Conservation (phyloP, 2,797 vertebrate species). For the Hylomyscus alleni region DNA sequence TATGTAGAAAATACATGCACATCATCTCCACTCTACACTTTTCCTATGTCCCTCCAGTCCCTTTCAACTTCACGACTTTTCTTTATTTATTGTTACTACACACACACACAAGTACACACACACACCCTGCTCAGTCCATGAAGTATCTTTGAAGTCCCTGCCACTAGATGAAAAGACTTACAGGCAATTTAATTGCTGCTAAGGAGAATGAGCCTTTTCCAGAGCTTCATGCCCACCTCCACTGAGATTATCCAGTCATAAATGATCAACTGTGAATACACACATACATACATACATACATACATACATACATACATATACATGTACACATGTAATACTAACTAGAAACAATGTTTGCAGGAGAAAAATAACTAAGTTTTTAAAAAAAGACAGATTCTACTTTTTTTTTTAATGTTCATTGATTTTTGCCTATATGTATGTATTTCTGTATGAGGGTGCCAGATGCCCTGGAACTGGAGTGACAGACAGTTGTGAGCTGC, state of each 20-base stretch:
- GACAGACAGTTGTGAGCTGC: not conserved
- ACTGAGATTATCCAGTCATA: not conserved
- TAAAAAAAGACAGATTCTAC: not conserved
- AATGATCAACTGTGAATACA: not conserved
- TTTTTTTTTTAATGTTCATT: not conserved
- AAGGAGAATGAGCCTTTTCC: not conserved
- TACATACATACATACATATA: not conserved
- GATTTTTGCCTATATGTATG: not conserved
- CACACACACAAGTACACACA: not conserved
- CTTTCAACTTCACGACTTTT: not conserved
- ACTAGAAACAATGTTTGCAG: not conserved
- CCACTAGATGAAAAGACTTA: not conserved
- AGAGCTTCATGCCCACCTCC: not conserved
- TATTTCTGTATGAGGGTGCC: not conserved
- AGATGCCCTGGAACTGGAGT: not conserved
- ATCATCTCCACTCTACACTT: not conserved
- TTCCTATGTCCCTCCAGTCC: not conserved
- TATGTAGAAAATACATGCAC: not conserved
- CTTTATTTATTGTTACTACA: not conserved
- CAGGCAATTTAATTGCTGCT: not conserved
- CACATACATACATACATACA: too few species aligned
- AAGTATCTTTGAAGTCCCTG: not conserved
- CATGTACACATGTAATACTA: not conserved
- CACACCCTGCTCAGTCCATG: not conserved
- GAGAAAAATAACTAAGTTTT: not conserved